Evolutionary conservation across 2,888 invertebrate species (phyloP), one percentile per base, ranked within the genome.

Genomic region (Caprella mutica): DNA sequence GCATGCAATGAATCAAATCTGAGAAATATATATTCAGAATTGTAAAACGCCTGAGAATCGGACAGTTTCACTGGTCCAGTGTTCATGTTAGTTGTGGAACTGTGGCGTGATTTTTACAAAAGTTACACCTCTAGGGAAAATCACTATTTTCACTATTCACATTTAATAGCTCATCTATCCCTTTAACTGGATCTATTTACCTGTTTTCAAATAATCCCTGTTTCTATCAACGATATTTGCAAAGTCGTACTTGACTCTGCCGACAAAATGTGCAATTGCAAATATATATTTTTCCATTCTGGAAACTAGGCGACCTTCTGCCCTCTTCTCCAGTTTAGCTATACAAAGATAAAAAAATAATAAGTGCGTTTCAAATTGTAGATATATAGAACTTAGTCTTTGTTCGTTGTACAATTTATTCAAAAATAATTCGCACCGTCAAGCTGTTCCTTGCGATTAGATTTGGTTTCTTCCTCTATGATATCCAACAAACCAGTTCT

Each of bases 181-280:
- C n/a, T n/a, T n/a, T n/a, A n/a, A n/a, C n/a, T n/a, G 33, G 9
- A 8, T 33, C 3, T 3, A 48, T 35, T 44, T n/a, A 62, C 62
- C 62, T 2, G 50, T 42, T 5, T 58, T 53, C 12, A 62, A 43
- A 24, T 48, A 42, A 21, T 62, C 92, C 54, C 88, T 82, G 74
- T 94, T 94, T 72, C 87, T 89, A 68, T 86, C 85, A 24, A 86
- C 79, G 77, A 93, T 86, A 69, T 87, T 85, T 65, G 81, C 78
- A 0, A 83, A 83, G 68, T 87, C 85, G 71, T 94, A 94, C 74
- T 67, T 63, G 14, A 92, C 82, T 74, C 84, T 85, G 19, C 93
- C 92, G 14, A 91, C 90, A 70, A 86, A 94, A 74, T 94, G 94
- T 24, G 88, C 84, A 24, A 93, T 82, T 26, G 83, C 81, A 69